These are phyloP conservation scores for Orussus abietinus DNA, from an alignment of 1,140 invertebrate genomes.

Conservation along the genomic window DNA sequence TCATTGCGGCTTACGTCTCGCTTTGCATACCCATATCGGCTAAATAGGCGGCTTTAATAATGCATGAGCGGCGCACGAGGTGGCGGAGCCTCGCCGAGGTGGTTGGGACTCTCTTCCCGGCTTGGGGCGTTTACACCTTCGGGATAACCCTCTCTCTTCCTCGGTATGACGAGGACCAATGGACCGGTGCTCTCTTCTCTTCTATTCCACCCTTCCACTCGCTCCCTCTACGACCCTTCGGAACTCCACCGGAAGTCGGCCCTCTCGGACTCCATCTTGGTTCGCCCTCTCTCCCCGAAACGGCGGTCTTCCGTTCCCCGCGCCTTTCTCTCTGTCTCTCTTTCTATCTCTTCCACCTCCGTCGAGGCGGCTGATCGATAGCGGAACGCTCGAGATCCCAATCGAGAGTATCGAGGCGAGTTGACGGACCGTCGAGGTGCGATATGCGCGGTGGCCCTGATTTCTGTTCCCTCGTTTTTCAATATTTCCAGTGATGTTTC, in stretches of 20 bases:
- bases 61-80: conserved; percentile 45
- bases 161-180: no score
- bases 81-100: conserved; percentile 41
- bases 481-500: no score
- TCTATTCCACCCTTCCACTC: conserved; percentile 1
- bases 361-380: conserved; percentile 26
- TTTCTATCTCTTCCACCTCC: conserved; percentile 4
- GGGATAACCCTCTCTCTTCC: no score
- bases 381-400: conserved; percentile 28
- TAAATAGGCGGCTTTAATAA: conserved; percentile 49
- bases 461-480: no score
- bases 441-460: no score
- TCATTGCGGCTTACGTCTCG: conserved; percentile 45
- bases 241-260: no score
- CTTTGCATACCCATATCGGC: conserved; percentile 46
- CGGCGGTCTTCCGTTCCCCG: no score
- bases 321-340: conserved; percentile 10
- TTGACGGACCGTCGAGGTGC: conserved; percentile 9
- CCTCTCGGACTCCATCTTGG: no score
- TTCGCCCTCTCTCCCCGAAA: no score
- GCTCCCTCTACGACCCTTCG: conserved; percentile 2
- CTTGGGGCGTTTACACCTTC: background rate
- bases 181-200: conserved; percentile 26
- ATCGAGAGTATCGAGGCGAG: conserved; percentile 11
- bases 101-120: conserved; percentile 25